These are phyloP conservation scores for Ips typographus DNA, from an alignment of 1,140 invertebrate genomes.

Conservation along the genomic window DNA sequence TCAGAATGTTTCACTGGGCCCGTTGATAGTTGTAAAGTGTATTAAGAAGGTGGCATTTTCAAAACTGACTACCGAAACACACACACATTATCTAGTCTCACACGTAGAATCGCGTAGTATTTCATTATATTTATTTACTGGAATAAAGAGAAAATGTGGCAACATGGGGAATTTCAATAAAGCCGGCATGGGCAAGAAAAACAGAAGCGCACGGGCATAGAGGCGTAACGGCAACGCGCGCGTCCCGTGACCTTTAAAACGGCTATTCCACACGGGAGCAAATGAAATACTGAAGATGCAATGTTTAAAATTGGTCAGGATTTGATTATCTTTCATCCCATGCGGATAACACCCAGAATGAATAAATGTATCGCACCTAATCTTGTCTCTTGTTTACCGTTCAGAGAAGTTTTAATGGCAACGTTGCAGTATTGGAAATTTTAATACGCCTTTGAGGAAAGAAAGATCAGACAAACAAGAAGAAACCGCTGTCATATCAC, in stretches of 20 bases:
- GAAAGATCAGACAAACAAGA: too few relatives aligned
- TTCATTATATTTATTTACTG: not conserved
- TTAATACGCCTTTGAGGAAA: too few relatives aligned
- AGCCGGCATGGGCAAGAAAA: not conserved
- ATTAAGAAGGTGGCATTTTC: not conserved
- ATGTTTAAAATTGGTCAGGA: too few relatives aligned
- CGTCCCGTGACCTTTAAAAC: constrained; percentile 33
- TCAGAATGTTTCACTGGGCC: not conserved
- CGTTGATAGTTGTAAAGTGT: not conserved
- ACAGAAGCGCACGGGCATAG: not conserved
- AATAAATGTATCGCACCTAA: too few relatives aligned
- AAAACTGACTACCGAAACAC: not conserved
- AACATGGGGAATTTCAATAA: not conserved
- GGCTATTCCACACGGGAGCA: too few relatives aligned
- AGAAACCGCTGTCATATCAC: too few relatives aligned
- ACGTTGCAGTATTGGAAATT: too few relatives aligned
- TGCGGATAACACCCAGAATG: too few relatives aligned
- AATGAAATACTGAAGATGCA: too few relatives aligned
- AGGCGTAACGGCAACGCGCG: constrained; percentile 20
- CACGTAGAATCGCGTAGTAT: not conserved
- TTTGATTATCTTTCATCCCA: too few relatives aligned
- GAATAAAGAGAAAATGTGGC: not conserved
- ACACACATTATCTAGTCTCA: not conserved
- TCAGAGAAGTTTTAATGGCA: too few relatives aligned
- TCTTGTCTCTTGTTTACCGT: too few relatives aligned